Evolutionary conservation across 64 coral and sea anemone species (phyloP), one percentile per base, ranked within the genome.

Genomic region (Acropora yongei): DNA sequence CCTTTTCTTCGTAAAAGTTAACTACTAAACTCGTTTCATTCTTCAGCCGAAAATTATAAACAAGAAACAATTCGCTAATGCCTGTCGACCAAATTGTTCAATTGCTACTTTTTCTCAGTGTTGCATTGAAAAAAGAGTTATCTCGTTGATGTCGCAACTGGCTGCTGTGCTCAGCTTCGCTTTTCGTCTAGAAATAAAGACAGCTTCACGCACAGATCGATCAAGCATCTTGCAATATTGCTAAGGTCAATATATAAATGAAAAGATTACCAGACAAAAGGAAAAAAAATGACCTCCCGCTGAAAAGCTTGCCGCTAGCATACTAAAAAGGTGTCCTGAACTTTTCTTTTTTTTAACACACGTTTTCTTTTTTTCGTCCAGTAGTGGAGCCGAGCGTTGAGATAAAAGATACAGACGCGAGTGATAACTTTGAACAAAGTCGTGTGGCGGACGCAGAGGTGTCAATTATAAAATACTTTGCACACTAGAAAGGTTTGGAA

Each of bases 91-190:
- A 12, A 67, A 85, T 30, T 71, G 65, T 65, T 85, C 61, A 85
- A 71, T 48, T 85, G 44, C 43, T 85, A 68, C 65, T 72, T 85
- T 71, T 11, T 5, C 44, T 78, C 75, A 48, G 49, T 42, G 18
- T 47, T 9, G 82, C 82, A 63, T 85, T 68, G 68, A 45, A 85
- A 85, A 85, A 85, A 85, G 82, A 85, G 46, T 61, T 48, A 85
- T 83, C 72, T 85, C 72, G 49, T 45, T 71, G 44, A 50, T 49
- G 19, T 0, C 17, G 18, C 30, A 30, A 30, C 30, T 30, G 30
- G 30, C 30, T 30, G 30, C 30, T 30, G 30, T 30, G 0, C 30
- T 30, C 30, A 30, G 19, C 63, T 71, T 12, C 18, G 17, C 50
- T 72, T 85, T 16, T 8, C 1, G 51, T 55, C 6, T 7, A 30